phyloP scores from a whole-genome alignment of 2,888 invertebrate species.

The Gastracanthus pulcherrimus region DNA sequence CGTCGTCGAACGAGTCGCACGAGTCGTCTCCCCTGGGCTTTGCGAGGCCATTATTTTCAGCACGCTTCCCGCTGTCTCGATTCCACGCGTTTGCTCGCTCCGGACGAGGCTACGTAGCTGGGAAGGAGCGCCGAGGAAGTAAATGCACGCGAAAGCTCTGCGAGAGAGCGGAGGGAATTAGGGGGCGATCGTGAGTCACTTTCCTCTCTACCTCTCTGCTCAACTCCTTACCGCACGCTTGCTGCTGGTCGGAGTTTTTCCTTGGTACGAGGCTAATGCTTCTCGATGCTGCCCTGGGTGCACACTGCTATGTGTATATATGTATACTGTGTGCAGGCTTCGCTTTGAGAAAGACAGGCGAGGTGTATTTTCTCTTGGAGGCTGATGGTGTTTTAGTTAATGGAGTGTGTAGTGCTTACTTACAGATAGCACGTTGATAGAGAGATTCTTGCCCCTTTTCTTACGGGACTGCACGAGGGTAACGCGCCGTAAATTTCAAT shows the following conservation, averaged over 20 bases:
- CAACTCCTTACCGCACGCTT: background rate
- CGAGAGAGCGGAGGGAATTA: background rate
- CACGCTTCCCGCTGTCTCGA: background rate
- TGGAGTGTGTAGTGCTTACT: background rate
- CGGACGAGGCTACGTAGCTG: background rate
- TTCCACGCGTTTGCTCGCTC: background rate
- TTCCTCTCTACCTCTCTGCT: background rate
- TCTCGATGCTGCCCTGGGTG: background rate
- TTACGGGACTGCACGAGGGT: background rate
- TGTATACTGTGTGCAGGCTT: background rate
- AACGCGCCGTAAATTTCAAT: background rate
- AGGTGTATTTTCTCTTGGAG: background rate
- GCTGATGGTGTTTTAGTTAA: background rate
- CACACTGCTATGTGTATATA: too few species aligned
- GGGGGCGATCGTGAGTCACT: conserved; percentile 1
- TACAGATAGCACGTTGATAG: background rate
- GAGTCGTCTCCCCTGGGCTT: conserved; percentile 12
- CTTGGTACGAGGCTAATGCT: background rate
- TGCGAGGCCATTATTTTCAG: conserved; percentile 44
- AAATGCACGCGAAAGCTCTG: background rate
- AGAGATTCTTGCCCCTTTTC: background rate
- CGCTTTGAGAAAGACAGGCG: background rate
- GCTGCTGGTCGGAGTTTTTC: too few species aligned
- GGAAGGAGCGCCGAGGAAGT: background rate
- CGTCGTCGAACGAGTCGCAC: too few species aligned